phyloP scores from a whole-genome alignment of 2,113 vertebrate genomes.

The Daphoenositta chrysoptera region DNA sequence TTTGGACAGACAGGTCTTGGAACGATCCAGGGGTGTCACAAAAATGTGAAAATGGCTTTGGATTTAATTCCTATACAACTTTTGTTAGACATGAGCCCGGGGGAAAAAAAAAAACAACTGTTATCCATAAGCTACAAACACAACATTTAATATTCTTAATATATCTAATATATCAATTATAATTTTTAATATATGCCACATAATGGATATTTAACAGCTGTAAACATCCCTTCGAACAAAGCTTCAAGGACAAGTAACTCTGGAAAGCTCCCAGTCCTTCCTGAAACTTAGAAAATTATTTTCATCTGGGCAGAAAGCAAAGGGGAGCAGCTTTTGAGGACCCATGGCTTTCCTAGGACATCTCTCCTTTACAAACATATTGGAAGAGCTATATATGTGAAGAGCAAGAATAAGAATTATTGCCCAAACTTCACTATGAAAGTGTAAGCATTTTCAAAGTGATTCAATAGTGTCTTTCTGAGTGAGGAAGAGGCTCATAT shows the following conservation, averaged over 20 bases:
- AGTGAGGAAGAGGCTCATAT: neutral
- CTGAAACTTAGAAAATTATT: neutral
- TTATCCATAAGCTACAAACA: neutral
- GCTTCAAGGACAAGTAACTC: neutral
- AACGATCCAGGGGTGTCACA: neutral
- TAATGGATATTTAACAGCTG: neutral
- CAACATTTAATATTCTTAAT: neutral
- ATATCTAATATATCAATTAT: neutral
- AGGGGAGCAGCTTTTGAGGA: neutral
- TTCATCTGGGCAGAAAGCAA: neutral
- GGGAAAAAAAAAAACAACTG: neutral
- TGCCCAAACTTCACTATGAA: neutral
- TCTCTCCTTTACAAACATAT: neutral
- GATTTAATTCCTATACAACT: neutral
- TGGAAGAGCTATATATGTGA: neutral
- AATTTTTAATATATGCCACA: neutral
- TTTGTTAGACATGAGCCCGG: accelerated
- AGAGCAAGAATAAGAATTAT: neutral
- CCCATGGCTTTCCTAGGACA: neutral
- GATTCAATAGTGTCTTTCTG: neutral
- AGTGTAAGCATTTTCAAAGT: neutral
- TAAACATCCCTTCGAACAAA: neutral
- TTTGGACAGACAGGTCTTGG: neutral
- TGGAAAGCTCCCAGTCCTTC: neutral
- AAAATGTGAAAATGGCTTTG: neutral